These are phyloP conservation scores for Drosophila nigrodunni DNA, from an alignment of 1,140 invertebrate genomes.

Conservation along the genomic window DNA sequence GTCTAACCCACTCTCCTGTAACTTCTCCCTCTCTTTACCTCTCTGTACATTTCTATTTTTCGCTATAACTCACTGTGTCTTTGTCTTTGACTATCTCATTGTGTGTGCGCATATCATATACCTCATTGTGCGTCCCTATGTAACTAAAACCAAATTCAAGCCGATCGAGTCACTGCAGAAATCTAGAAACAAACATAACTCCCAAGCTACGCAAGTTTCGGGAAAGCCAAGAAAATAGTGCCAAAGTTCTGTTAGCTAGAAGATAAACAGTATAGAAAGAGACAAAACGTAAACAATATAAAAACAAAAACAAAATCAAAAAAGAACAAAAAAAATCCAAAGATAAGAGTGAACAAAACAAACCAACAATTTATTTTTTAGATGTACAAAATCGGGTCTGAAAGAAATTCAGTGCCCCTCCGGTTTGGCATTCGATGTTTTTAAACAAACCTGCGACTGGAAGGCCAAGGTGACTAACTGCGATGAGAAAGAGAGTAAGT, in stretches of 20 bases:
- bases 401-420: conserved; percentile 97
- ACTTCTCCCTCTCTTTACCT: conserved; percentile 16
- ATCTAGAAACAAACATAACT: conserved; percentile 26
- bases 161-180: conserved; percentile 68
- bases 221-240: conserved; percentile 29
- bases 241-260: conserved; percentile 77
- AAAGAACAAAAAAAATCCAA: conserved; percentile 15
- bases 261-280: conserved; percentile 14
- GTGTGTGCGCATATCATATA: conserved; percentile 30
- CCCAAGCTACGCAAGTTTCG: conserved; percentile 25
- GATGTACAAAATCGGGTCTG: conserved; percentile 96
- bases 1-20: conserved; percentile 42
- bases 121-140: conserved; percentile 49
- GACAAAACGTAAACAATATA: conserved; percentile 14
- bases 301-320: conserved; percentile 39
- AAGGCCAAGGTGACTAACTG: conserved; percentile 98
- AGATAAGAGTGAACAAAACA: conserved; percentile 40
- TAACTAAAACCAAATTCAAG: conserved; percentile 61
- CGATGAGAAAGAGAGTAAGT: conserved; percentile 98
- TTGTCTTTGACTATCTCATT: conserved; percentile 49
- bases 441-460: conserved; percentile 98
- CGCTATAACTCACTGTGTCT: conserved; percentile 25
- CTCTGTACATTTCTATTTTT: conserved; percentile 12
- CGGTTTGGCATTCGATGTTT: conserved; percentile 97
- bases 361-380: conserved; percentile 84